Evolutionary conservation across 2,888 invertebrate genomes (phyloP).

Genomic region (Coecobrya sp.): DNA sequence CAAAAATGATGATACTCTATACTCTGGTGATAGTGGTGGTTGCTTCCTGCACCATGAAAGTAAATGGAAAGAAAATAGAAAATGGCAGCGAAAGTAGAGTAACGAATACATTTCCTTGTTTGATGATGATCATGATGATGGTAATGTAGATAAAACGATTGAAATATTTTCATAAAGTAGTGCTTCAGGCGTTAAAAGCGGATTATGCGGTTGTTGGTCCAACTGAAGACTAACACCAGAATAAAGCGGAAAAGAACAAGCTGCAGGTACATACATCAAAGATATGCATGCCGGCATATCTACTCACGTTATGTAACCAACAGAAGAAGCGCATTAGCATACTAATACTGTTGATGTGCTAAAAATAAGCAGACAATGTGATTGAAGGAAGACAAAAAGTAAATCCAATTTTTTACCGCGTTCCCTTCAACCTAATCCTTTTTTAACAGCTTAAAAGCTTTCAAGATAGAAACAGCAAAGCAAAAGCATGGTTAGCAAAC

Average conservation of each 20-base stretch:
- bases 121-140: background rate
- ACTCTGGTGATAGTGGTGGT: background rate
- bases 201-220: conserved; percentile 28
- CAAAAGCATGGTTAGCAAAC: background rate
- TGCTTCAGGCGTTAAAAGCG: conserved; percentile 27
- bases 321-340: background rate
- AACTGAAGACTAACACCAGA: background rate
- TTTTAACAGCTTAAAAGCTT: conserved; percentile 25
- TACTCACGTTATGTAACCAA: background rate
- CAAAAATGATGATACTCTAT: conserved; percentile 4
- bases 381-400: conserved; percentile 19
- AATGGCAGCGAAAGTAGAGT: background rate
- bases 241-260: background rate
- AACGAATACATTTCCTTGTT: background rate
- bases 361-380: background rate
- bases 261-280: background rate
- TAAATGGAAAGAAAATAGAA: conserved; percentile 32
- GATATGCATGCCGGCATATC: no score
- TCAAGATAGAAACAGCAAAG: conserved; percentile 14
- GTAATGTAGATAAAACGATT: background rate
- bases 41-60: background rate
- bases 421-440: background rate
- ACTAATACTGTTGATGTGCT: background rate
- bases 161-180: background rate
- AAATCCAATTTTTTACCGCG: background rate